Evolutionary conservation across 2,888 invertebrate genomes (phyloP).

Genomic region (Rhagonycha fulva): DNA sequence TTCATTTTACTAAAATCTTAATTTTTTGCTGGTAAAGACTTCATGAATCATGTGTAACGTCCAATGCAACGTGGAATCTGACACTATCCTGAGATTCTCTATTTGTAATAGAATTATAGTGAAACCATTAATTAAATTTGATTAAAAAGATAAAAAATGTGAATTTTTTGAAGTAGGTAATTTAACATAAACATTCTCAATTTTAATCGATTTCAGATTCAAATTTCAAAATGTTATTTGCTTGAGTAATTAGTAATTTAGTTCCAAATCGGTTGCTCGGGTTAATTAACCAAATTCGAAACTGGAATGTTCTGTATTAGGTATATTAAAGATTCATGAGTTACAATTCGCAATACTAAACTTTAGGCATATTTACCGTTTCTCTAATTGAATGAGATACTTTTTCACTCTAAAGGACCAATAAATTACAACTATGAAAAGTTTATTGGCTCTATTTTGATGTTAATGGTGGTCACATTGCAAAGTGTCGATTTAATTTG

Average conservation of each 20-base stretch:
- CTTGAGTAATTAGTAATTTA: neutral
- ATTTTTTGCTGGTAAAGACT: too few species aligned
- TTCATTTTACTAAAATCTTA: too few species aligned
- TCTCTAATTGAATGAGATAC: neutral
- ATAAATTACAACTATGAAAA: neutral
- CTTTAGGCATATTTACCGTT: neutral
- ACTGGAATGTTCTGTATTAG: neutral
- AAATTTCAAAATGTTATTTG: conserved; percentile 1
- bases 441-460: neutral
- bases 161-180: neutral
- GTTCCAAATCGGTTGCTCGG: neutral
- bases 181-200: neutral
- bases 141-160: neutral
- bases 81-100: too few species aligned
- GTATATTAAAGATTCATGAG: conserved; percentile 4
- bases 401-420: neutral
- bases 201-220: neutral
- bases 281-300: neutral
- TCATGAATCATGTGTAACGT: too few species aligned
- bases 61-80: too few species aligned
- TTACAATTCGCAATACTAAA: neutral
- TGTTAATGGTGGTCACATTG: too few species aligned
- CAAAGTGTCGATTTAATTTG: too few species aligned
- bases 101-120: too few species aligned
- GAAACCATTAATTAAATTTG: too few species aligned